Conservation (phyloP, 2,113 vertebrate genomes). For the Phrynocephalus versicolor region DNA sequence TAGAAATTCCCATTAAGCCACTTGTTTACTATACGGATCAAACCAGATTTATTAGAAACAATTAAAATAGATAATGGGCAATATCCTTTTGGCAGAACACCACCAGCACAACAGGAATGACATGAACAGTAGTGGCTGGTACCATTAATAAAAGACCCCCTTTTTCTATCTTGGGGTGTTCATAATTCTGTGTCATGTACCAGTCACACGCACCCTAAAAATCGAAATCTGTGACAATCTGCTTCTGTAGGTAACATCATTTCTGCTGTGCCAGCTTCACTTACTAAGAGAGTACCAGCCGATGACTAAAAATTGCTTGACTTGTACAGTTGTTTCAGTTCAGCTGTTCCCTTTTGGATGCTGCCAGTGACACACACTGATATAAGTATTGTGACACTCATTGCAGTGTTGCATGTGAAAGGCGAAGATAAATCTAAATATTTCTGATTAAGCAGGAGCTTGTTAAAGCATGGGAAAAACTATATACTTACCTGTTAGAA, state of each 20-base stretch:
- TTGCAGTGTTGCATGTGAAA: neutral
- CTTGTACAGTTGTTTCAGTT: neutral
- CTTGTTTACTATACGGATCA: constrained; percentile 2
- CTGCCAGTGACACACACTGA: neutral
- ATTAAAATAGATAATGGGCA: neutral
- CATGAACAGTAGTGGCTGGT: no score
- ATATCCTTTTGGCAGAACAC: no score
- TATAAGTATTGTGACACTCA: neutral
- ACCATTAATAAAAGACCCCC: no score
- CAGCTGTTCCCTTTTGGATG: neutral
- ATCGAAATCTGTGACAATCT: no score
- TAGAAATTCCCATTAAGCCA: constrained; percentile 3
- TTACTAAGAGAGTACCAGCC: no score
- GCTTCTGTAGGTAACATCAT: no score
- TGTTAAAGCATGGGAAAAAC: neutral
- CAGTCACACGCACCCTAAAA: no score
- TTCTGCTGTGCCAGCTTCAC: no score
- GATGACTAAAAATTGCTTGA: neutral
- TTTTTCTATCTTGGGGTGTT: no score
- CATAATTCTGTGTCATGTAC: no score
- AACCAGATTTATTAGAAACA: neutral
- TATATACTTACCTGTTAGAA: neutral
- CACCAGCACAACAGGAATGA: no score
- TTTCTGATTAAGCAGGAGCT: neutral
- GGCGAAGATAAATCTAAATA: neutral